Base-by-base conservation (phyloP, 2,888 invertebrate species). In the Plagodis pulveraria region DNA sequence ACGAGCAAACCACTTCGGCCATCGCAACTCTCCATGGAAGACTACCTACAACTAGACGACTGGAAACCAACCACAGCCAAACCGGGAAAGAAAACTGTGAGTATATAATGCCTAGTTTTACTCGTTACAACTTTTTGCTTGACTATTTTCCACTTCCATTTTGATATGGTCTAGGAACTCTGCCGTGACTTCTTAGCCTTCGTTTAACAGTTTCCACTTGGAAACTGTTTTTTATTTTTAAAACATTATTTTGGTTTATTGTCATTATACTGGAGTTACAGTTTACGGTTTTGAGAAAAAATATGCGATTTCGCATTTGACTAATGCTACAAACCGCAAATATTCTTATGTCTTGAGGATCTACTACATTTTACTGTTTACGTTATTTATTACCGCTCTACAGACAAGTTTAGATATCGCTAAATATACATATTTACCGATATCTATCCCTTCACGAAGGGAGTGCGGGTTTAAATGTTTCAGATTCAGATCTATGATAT, bases 81-180 rank as follows among this genome's bases (percentile, higher is more conserved):
- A 65, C 95, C 96, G 52, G 98, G 98, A 69, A 97, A 98, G 91
- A 99, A 98, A 91, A 94, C 97, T 92, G 98, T 98, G 93, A 94
- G 95, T 94, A 75, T 77, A 6, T 10, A 41, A 5, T n/a, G 32
- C 9, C n/a, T 32, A n/a, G 35, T 6, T 42, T 5, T 6, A 34
- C n/a, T n/a, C 35, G 5, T 46, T 46, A 35, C 5, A 32, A 7
- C 6, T 11, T 8, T 9, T n/a, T 36, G 47, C 35, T 48, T 55
- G 12, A 49, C 41, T 38, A 47, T 6, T 11, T 8, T 32, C 8
- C 11, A 22, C 48, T 22, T 36, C 22, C 2, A 36, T 55, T 43
- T 38, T 6, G 6, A 40, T 34, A 9, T 34, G 35, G 41, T 56
- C 9, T 11, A 38, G 36, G 6, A 45, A 11, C 44, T 11, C 40